Conservation (phyloP, 2,888 invertebrate species). For the Pegoplata infirma region DNA sequence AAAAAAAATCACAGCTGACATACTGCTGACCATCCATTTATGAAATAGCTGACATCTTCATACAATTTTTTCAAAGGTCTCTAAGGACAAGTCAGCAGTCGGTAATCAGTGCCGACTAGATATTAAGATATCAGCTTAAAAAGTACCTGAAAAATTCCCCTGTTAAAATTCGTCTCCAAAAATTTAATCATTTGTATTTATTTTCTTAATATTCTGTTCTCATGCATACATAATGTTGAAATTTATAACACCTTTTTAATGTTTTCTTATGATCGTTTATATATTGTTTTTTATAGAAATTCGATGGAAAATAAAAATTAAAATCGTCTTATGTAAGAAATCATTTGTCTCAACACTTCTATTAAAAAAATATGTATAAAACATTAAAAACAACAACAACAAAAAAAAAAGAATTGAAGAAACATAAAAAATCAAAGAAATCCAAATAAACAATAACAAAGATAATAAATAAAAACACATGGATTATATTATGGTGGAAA, state of each 20-base stretch:
- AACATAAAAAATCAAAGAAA: slow-evolving; percentile 53
- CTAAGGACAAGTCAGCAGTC: too few species aligned
- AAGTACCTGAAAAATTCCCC: too few species aligned
- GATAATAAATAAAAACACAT: slow-evolving; percentile 9
- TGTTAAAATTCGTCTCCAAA: too few species aligned
- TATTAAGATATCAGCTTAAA: too few species aligned
- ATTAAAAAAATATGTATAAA: slow-evolving; percentile 53
- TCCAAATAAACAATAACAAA: slow-evolving; percentile 56
- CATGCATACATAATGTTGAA: too few species aligned
- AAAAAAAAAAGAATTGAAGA: slow-evolving; percentile 27
- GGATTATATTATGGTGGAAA: background rate
- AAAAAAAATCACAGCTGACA: too few species aligned
- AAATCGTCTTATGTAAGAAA: slow-evolving; percentile 38
- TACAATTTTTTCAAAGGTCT: too few species aligned
- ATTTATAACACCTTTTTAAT: slow-evolving; percentile 52
- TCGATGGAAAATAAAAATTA: slow-evolving; percentile 42
- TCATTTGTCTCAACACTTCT: slow-evolving; percentile 62
- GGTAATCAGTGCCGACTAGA: too few species aligned
- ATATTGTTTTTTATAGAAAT: slow-evolving; percentile 43
- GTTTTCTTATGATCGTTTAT: slow-evolving; percentile 42
- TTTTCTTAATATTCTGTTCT: too few species aligned
- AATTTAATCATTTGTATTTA: too few species aligned
- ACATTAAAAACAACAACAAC: slow-evolving; percentile 52
- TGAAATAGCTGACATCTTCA: too few species aligned
- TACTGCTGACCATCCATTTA: too few species aligned